Evolutionary conservation across 1,140 invertebrate species (phyloP).

Genomic region (Holcopasites calliopsidis): DNA sequence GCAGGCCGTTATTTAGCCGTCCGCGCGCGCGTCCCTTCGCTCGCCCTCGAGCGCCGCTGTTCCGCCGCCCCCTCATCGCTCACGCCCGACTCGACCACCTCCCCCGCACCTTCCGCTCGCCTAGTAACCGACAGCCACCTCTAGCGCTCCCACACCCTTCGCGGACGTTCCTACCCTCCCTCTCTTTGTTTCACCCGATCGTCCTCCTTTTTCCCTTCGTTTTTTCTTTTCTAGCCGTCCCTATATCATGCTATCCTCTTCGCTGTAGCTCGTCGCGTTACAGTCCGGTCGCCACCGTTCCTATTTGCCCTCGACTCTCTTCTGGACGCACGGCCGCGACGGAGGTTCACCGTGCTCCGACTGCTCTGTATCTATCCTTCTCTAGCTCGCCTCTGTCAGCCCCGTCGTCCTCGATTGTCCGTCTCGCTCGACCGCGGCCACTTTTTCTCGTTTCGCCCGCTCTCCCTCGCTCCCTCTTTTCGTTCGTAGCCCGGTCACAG

Average conservation of each 20-base stretch:
- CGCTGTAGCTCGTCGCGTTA: slow-evolving; percentile 15
- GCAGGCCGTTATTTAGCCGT: slow-evolving; percentile 76
- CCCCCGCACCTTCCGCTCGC: slow-evolving; percentile 16
- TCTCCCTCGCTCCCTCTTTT: neutral
- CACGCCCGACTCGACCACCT: slow-evolving; percentile 46
- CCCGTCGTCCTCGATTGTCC: slow-evolving; percentile 8
- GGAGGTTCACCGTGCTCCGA: slow-evolving; percentile 29
- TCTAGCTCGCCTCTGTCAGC: neutral
- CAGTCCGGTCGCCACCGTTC: slow-evolving; percentile 17
- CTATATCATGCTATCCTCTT: too few species aligned
- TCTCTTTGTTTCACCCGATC: slow-evolving; percentile 28
- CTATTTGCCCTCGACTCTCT: slow-evolving; percentile 38
- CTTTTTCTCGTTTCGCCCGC: too few species aligned
- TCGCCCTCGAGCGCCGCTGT: slow-evolving; percentile 59
- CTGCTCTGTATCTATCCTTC: slow-evolving; percentile 2
- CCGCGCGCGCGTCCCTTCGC: slow-evolving; percentile 64
- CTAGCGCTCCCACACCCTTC: slow-evolving; percentile 37
- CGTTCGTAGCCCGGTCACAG: neutral
- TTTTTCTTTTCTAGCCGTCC: slow-evolving; percentile 20
- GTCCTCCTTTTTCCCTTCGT: neutral
- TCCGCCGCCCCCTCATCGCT: slow-evolving; percentile 59
- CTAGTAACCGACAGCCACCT: slow-evolving; percentile 44
- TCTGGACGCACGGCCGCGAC: slow-evolving; percentile 37
- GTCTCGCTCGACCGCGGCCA: slow-evolving; percentile 14
- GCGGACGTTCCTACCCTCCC: slow-evolving; percentile 20